Base-by-base conservation (phyloP, 2,888 invertebrate species). In the Sinopyrophorus schimmeli region DNA sequence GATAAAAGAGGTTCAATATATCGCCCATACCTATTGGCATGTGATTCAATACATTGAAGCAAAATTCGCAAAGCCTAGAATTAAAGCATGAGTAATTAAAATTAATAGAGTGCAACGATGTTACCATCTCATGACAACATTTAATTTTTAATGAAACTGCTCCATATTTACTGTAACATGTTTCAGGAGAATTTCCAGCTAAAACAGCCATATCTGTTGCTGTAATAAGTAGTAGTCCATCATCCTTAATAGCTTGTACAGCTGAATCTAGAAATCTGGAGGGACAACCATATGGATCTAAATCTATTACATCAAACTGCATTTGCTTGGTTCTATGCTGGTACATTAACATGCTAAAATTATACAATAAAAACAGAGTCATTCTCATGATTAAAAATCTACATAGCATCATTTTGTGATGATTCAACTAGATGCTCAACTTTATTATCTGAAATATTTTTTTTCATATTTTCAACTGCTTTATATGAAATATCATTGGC, bases 231-330 rank as follows among this genome's bases (percentile, higher is more conserved):
- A 99, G 74, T 15, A 99, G 68, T 0, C 98, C 98, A 7, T 90
- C 89, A 57, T 90, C 86, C 32, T 79, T 78, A 0, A 92, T 75
- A 48, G 86, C 83, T 69, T 92, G 89, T 0, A 97, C 85, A 0
- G 94, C 92, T 0, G 88, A 80, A 67, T 96, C 95, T 0, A 99
- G 77, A 74, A 99, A 99, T 24, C 83, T 83, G 1, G 92, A 86
- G 0, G 99, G 95, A 62, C 93, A 92, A 1, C 99, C 99, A 59
- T 98, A 99, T 0, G 99, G 99, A 75, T 99, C 99, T 46, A 99
- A 74, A 72, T 99, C 99, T 38, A 99, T 84, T 0, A 86, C 92
- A 64, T 95, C 83, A 70, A 95, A 97, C 23, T 86, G 80, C 41
- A 86, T 79, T 12, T 77, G 75, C 11, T 76, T 76, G 6, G 6